Evolutionary conservation across 2,888 invertebrate genomes (phyloP), one percentile per base, ranked within the genome.

Genomic region (Dermolepida albohirtum): DNA sequence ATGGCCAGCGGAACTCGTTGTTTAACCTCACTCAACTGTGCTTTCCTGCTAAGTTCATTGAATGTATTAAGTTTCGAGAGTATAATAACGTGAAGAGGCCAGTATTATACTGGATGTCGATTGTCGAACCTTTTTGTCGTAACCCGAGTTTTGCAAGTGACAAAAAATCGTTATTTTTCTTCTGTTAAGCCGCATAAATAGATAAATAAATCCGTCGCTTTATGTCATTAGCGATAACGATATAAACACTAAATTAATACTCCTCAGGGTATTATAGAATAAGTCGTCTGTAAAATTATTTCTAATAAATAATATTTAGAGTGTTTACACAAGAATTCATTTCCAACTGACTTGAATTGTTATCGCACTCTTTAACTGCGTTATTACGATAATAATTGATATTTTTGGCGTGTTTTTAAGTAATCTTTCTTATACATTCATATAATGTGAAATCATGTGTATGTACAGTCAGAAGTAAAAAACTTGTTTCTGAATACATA

Each of bases 21-120:
- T 59, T 59, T 59, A 59, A 59, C 59, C 59, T 59, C 59, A 59
- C 59, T 59, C 59, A 59, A 44, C 59, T 43, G 59, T 29, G 59
- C 34, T 59, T 29, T 59, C 47, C 59, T 47, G 47, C 59, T 27
- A 44, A 47, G 44, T 47, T 29, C 59, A 47, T 59, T 59, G 44
- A 29, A 29, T 59, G 47, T 59, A 59, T 59, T 59, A 59, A 59
- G 47, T 59, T 59, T 47, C 59, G 44, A 59, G 44, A 59, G 44
- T 47, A 10, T 14, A 41, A 47, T 14, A 47, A 1, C 34, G 34
- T 34, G 34, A 47, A 44, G 29, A 14, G 22, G 17, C 59, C 12
- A 27, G 12, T 29, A 29, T 47, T 29, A 22, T 16, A 57, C 12
- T 16, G 59, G 22, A 47, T 47, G 47, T 59, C 44, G 59, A 59